These are phyloP conservation scores for Pseudopleuronectes americanus DNA, from an alignment of 2,797 vertebrate species.

Conservation along the genomic window DNA sequence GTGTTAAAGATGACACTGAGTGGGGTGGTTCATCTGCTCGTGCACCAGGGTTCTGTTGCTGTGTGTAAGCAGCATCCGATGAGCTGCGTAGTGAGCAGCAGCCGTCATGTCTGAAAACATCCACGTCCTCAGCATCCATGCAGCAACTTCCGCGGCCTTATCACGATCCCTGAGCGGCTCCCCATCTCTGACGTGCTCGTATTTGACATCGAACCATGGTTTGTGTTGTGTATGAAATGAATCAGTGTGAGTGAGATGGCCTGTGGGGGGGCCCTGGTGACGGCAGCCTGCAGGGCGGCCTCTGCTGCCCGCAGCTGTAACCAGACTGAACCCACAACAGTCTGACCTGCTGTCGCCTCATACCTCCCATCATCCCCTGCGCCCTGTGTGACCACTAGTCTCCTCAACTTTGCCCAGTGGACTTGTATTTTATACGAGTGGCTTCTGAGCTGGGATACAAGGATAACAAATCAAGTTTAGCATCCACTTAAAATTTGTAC, in stretches of 20 bases:
- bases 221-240: too few relatives aligned
- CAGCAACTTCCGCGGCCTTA: slow-evolving; percentile 15
- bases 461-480: too few relatives aligned
- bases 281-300: slow-evolving; percentile 70
- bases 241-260: slow-evolving; percentile 25
- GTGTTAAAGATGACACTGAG: not conserved
- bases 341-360: slow-evolving; percentile 19
- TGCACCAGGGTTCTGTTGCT: not conserved
- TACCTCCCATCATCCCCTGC: not conserved
- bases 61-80: slow-evolving; percentile 42
- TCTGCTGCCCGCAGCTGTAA: slow-evolving; percentile 36
- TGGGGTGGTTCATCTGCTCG: not conserved
- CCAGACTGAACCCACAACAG: slow-evolving; percentile 26
- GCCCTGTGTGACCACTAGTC: too few relatives aligned
- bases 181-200: too few relatives aligned
- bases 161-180: not conserved
- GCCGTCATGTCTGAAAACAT: slow-evolving; percentile 76
- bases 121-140: slow-evolving; percentile 69
- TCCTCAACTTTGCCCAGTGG: too few relatives aligned
- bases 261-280: slow-evolving; percentile 66
- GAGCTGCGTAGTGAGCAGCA: slow-evolving; percentile 72
- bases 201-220: too few relatives aligned
- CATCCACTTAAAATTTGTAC: too few relatives aligned
- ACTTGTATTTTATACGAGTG: too few relatives aligned
- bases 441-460: too few relatives aligned